phyloP scores from a whole-genome alignment of 2,113 vertebrate species.

The Puffinus mauretanicus region DNA sequence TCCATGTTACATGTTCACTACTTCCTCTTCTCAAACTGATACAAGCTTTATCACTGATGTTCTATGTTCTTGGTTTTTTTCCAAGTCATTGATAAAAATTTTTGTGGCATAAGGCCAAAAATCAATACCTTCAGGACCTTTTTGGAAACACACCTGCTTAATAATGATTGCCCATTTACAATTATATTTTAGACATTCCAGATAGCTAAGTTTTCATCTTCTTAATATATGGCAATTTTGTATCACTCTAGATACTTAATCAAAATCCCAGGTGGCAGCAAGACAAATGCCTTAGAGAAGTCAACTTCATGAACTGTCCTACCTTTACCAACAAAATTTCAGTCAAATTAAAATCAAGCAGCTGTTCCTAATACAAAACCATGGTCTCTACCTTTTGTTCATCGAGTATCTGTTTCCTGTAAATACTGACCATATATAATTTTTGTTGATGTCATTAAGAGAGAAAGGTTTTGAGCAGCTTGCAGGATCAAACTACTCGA shows the following conservation, averaged over 20 bases:
- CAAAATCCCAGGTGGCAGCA: neutral
- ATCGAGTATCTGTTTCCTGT: neutral
- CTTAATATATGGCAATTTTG: neutral
- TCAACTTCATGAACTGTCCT: neutral
- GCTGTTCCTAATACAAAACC: neutral
- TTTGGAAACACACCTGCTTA: neutral
- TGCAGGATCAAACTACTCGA: neutral
- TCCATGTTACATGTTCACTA: neutral
- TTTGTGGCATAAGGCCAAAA: neutral
- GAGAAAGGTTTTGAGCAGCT: neutral
- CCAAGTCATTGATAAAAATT: neutral
- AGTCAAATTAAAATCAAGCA: neutral
- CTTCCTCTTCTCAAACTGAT: neutral
- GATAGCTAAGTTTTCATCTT: neutral
- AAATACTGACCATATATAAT: neutral
- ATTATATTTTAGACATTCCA: neutral
- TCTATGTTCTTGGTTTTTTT: neutral
- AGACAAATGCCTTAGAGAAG: neutral
- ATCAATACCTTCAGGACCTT: neutral
- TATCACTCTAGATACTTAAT: neutral
- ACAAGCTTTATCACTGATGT: neutral
- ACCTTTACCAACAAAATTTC: neutral
- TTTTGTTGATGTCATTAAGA: neutral
- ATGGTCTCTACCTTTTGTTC: neutral
- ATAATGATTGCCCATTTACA: neutral